A percentile compares a stretch with the other conserved stretches of the same genome.
phyloP scores from a whole-genome alignment of 2,888 invertebrate genomes.

The Heteromurus nitidus region DNA sequence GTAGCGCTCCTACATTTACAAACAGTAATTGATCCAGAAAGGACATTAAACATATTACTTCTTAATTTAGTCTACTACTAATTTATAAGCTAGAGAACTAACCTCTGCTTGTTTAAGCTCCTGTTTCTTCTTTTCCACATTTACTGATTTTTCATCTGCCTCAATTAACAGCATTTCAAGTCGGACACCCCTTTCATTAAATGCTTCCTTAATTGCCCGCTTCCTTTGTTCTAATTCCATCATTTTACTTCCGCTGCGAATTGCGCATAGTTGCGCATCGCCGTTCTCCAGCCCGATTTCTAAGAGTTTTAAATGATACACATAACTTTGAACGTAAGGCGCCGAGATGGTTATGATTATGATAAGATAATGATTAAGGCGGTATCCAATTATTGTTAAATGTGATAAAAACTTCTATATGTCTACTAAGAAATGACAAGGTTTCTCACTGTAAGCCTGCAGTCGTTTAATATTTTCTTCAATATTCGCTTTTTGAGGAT shows the following conservation, averaged over 20 bases:
- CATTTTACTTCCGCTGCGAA: slow-evolving; percentile 23
- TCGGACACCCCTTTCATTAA: not conserved
- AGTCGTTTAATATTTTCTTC: slow-evolving; percentile 11
- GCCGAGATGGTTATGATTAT: slow-evolving; percentile 1
- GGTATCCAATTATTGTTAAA: no score
- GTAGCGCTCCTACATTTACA: no score
- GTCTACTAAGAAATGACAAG: slow-evolving; percentile 7
- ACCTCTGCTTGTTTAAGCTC: slow-evolving; percentile 14
- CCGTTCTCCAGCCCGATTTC: slow-evolving; percentile 27
- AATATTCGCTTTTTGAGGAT: not conserved
- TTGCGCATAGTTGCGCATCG: slow-evolving; percentile 11
- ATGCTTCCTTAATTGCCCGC: not conserved
- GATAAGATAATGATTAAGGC: no score
- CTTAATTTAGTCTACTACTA: no score
- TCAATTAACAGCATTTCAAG: slow-evolving; percentile 16
- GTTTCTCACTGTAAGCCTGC: slow-evolving; percentile 24
- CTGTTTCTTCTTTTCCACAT: slow-evolving; percentile 11
- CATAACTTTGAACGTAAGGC: not conserved
- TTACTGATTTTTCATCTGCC: slow-evolving; percentile 23
- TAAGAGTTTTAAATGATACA: not conserved
- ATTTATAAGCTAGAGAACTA: not conserved
- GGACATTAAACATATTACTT: no score
- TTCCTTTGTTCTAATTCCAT: slow-evolving; percentile 39
- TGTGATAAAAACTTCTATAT: no score
- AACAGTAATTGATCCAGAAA: no score